Evolutionary conservation across 2,888 invertebrate genomes (phyloP).

Genomic region (Dastarcus helophoroides): DNA sequence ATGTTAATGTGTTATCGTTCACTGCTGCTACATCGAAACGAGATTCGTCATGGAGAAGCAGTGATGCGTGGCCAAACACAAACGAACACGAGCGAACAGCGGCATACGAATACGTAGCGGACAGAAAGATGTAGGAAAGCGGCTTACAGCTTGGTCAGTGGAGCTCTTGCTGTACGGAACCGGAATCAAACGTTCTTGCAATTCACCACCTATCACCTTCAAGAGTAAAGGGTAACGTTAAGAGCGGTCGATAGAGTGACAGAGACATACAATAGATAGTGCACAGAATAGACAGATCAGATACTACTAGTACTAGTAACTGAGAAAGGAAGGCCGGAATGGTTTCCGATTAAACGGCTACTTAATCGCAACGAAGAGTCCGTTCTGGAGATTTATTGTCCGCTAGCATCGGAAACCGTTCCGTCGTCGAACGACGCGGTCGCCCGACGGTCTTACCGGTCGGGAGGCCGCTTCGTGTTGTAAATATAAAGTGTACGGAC

Average conservation of each 20-base stretch:
- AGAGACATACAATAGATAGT: slow-evolving; percentile 40
- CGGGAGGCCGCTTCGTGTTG: slow-evolving; percentile 20
- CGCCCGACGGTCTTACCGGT: no score
- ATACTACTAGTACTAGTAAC: slow-evolving; percentile 38
- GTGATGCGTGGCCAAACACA: slow-evolving; percentile 33
- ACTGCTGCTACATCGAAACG: slow-evolving; percentile 17
- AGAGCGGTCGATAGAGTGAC: slow-evolving; percentile 46
- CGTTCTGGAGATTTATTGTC: no score
- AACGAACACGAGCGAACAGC: slow-evolving; percentile 37
- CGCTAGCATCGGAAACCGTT: no score
- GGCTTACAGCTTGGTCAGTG: slow-evolving; percentile 99
- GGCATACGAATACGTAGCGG: slow-evolving; percentile 38
- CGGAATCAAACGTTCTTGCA: slow-evolving; percentile 99
- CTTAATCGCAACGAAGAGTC: no score
- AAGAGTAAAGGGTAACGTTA: slow-evolving; percentile 82
- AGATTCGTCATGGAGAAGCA: slow-evolving; percentile 28
- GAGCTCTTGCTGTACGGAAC: slow-evolving; percentile 99
- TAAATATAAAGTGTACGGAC: slow-evolving; percentile 26
- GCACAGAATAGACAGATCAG: slow-evolving; percentile 40
- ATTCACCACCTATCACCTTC: slow-evolving; percentile 99
- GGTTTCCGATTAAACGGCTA: no score
- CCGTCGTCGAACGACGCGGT: slow-evolving; percentile 16
- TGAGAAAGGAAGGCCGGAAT: slow-evolving; percentile 20
- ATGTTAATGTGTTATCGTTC: slow-evolving; percentile 16
- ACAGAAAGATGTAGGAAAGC: slow-evolving; percentile 49